Conservation (phyloP, 2,888 invertebrate genomes). For the Alloplasta piceator region DNA sequence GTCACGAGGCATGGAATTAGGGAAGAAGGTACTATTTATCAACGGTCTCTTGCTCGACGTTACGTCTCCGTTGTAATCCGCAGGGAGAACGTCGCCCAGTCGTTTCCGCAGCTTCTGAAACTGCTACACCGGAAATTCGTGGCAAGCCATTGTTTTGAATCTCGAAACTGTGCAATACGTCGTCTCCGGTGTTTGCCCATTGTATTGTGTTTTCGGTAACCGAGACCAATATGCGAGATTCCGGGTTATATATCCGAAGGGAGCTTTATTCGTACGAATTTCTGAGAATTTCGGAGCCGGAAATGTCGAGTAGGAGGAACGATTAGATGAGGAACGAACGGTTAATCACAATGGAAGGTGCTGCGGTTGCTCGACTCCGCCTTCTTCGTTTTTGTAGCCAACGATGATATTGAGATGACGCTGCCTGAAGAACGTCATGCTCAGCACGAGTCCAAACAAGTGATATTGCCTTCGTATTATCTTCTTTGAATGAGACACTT, state of each 20-base stretch:
- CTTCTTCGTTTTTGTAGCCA: slow-evolving; percentile 28
- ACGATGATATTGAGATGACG: background rate
- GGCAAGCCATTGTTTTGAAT: slow-evolving; percentile 70
- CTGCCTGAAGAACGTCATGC: slow-evolving; percentile 21
- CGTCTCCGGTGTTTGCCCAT: slow-evolving; percentile 61
- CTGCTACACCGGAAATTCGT: slow-evolving; percentile 43
- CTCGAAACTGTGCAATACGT: slow-evolving; percentile 64
- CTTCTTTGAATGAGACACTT: slow-evolving; percentile 12
- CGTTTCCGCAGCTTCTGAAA: slow-evolving; percentile 36
- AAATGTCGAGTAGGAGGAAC: slow-evolving; percentile 55
- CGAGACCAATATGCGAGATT: slow-evolving; percentile 69
- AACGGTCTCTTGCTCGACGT: slow-evolving; percentile 67
- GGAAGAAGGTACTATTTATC: slow-evolving; percentile 73
- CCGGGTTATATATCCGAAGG: slow-evolving; percentile 34
- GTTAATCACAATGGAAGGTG: slow-evolving; percentile 15
- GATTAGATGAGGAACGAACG: slow-evolving; percentile 53
- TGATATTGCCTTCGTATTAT: slow-evolving; percentile 65
- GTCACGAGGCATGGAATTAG: slow-evolving; percentile 67
- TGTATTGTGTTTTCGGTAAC: slow-evolving; percentile 68
- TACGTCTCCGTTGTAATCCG: slow-evolving; percentile 70
- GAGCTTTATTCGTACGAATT: slow-evolving; percentile 31
- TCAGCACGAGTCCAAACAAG: slow-evolving; percentile 19
- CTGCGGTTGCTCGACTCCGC: background rate
- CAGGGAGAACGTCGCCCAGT: slow-evolving; percentile 38
- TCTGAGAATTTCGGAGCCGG: slow-evolving; percentile 34